Base-by-base conservation (phyloP, 2,888 invertebrate species). In the Drosophila meridiana region DNA sequence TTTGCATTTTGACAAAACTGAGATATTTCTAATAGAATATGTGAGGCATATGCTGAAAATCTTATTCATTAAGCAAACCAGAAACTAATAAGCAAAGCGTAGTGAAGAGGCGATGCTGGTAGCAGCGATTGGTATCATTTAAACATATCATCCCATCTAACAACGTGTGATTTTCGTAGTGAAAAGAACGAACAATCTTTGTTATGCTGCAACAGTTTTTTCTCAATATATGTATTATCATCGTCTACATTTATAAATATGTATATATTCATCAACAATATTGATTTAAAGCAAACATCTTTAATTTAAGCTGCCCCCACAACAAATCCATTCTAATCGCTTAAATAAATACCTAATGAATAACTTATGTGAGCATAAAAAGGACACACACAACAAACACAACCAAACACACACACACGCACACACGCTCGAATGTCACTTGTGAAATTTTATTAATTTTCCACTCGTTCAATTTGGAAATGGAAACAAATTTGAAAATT, bases 401-500 rank as follows among this genome's bases (percentile, higher is more conserved):
- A n/a, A n/a, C 14, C 3, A 13, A 26, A 7, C 7, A 28, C 47
- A 28, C n/a, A 3, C n/a, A 30, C 7, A 28, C 45, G 3, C n/a
- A 14, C 30, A 50, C 20, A 32, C 50, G 6, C 34, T 20, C 13
- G 13, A 6, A 9, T 14, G 38, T 14, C 14, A 14, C n/a, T 38
- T 60, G 58, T 11, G 42, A 50, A 50, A 26, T 58, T n/a, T 20
- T 14, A 64, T 64, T 75, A 9, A 69, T 65, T 69, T 61, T 14
- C 14, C 52, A 47, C 40, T 76, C 56, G 65, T 42, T 42, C 42
- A 65, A 59, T 58, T 63, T 64, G 32, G 53, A 36, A 56, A 38
- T 47, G 26, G 26, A 59, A 63, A 69, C 65, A 68, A 71, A 71
- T 75, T 75, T 53, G 45, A 58, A 75, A 79, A 78, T 71, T 75